Base-by-base conservation (phyloP, 2,113 vertebrate genomes). In the Diglossa brunneiventris region DNA sequence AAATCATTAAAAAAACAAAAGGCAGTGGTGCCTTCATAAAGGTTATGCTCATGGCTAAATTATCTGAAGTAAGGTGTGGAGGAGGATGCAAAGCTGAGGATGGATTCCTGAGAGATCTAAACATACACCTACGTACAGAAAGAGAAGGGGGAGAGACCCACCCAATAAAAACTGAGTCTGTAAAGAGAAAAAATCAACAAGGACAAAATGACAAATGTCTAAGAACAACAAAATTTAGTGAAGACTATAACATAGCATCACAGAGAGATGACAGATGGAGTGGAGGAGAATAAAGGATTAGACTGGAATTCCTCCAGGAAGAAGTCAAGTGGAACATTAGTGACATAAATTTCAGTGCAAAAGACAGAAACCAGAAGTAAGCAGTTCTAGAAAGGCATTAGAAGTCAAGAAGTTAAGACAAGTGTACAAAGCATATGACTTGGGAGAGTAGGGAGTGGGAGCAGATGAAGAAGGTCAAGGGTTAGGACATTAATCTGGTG, bases 221-320 rank as follows among this genome's bases (percentile, higher is more conserved):
- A 89, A 75, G 83, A 91, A 86, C 73, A 93, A 91, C 73, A 94
- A 92, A 81, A 94, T 94, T 81, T 75, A 78, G 74, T 56, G 66
- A 95, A 89, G 77, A 76, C 50, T 86, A 33, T 72, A 95, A 73
- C 46, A 90, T 10, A 86, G 30, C 61, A 83, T 77, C 24, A 7
- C 47, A 80, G 61, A 92, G 56, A 83, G 47, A 31, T 83, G 68
- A 94, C 95, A 97, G 96, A 96, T 94, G 95, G 96, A 97, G 88
- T 96, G 94, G 92, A 97, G 96, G 95, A 95, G 95, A 95, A 94
- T 75, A 90, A 93, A 90, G 83, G 79, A 94, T 91, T 81, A 90
- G 80, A 35, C 83, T 96, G 96, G 94, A 96, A 95, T 81, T 89
- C 56, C 92, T 96, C 96, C 96, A 94, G 89, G 72, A 93, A 78